A percentile compares a stretch with the other conserved stretches of the same genome.
Conservation (phyloP, 2,797 vertebrate species). For the Tragopan temminckii region DNA sequence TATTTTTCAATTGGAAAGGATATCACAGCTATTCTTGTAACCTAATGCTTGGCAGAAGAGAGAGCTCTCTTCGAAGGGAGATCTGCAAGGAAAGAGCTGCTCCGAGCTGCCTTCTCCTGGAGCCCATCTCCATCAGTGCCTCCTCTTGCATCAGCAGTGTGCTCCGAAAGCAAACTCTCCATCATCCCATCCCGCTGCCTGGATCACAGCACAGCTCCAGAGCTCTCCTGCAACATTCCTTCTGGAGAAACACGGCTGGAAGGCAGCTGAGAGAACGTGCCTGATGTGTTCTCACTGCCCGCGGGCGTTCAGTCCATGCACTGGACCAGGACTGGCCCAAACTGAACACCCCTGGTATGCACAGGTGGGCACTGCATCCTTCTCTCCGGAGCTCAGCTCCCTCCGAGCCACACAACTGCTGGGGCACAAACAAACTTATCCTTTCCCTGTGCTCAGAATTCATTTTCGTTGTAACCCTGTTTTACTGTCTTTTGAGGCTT, state of each 20-base stretch:
- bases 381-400: neutral
- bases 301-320: accelerated
- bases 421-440: accelerated
- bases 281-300: neutral
- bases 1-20: constrained; percentile 3
- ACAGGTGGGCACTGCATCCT: neutral
- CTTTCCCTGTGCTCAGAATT: neutral
- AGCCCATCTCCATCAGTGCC: neutral
- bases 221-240: accelerated
- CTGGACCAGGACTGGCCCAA: neutral
- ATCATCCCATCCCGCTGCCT: neutral
- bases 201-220: neutral
- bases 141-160: no score
- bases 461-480: neutral
- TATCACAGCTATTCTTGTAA: neutral
- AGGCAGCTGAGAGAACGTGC: neutral
- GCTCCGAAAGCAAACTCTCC: neutral
- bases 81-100: neutral
- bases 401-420: neutral
- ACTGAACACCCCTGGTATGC: accelerated
- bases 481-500: neutral
- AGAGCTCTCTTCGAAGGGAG: neutral
- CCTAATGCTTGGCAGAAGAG: neutral
- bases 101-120: neutral
- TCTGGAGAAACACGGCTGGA: accelerated